Conservation (phyloP, 1,140 invertebrate genomes). For the Magallana gigas region DNA sequence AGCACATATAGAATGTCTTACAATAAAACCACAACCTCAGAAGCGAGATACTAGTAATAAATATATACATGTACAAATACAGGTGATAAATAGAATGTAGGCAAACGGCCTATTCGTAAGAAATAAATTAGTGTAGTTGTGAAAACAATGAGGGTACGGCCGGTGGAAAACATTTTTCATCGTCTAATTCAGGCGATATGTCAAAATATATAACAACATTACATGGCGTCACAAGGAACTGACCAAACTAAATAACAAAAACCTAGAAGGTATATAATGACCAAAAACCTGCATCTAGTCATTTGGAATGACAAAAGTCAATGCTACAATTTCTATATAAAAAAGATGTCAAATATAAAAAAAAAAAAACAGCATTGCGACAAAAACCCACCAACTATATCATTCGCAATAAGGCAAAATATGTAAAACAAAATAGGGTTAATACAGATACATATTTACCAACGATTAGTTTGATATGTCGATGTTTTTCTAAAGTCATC, state of each 20-base stretch:
- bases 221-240: not conserved
- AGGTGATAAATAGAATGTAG: not conserved
- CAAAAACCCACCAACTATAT: not conserved
- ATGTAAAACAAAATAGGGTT: not conserved
- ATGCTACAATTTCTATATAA: not conserved
- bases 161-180: not conserved
- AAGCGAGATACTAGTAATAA: not conserved
- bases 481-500: not conserved
- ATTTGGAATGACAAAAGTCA: not conserved
- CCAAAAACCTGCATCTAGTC: not conserved
- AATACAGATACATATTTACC: not conserved
- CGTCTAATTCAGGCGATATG: slow-evolving; percentile 1
- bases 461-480: not conserved
- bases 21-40: slow-evolving; percentile 28
- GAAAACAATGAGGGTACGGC: slow-evolving; percentile 5
- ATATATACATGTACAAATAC: not conserved
- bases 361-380: not conserved
- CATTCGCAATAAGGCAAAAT: no score
- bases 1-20: slow-evolving; percentile 16
- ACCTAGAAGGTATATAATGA: not conserved
- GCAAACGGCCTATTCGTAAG: not conserved
- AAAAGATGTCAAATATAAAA: not conserved
- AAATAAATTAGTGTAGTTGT: slow-evolving; percentile 22
- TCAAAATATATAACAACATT: slow-evolving; percentile 33
- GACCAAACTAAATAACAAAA: not conserved